Evolutionary conservation across 2,888 invertebrate species (phyloP).

Genomic region (Drosophila kambysellisi): DNA sequence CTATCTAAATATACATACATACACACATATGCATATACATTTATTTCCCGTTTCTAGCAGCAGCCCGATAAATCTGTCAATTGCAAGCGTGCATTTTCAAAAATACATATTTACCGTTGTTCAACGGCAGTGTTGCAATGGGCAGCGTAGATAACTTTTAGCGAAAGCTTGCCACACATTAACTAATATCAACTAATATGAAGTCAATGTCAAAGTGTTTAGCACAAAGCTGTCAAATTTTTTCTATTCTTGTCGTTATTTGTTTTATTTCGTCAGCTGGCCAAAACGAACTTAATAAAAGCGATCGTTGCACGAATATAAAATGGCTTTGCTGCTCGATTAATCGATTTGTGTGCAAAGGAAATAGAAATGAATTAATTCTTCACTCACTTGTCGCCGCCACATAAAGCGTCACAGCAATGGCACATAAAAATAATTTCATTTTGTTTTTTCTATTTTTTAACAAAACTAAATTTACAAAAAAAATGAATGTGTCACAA

Average conservation of each 20-base stretch:
- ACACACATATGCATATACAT: neutral
- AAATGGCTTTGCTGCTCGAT: neutral
- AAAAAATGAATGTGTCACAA: slow-evolving; percentile 26
- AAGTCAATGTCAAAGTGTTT: slow-evolving; percentile 67
- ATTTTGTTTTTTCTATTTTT: slow-evolving; percentile 66
- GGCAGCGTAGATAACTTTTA: neutral
- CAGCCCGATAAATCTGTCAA: neutral
- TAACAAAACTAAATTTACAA: slow-evolving; percentile 38
- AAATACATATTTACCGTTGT: slow-evolving; percentile 20
- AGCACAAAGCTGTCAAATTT: slow-evolving; percentile 53
- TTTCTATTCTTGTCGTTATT: neutral
- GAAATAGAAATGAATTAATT: slow-evolving; percentile 5
- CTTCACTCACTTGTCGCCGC: slow-evolving; percentile 84
- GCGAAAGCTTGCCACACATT: slow-evolving; percentile 4
- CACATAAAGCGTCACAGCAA: slow-evolving; percentile 82
- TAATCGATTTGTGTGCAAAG: slow-evolving; percentile 12
- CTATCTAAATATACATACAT: slow-evolving; percentile 1
- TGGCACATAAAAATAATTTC: slow-evolving; percentile 84
- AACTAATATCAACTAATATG: slow-evolving; percentile 15
- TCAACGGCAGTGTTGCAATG: neutral
- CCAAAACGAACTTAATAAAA: slow-evolving; percentile 2
- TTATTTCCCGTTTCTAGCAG: slow-evolving; percentile 1
- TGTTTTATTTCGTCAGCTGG: slow-evolving; percentile 1
- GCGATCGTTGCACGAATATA: slow-evolving; percentile 1
- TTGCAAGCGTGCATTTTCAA: slow-evolving; percentile 8